Conservation (phyloP, 2,888 invertebrate species). For the Zygogramma bicolorata region DNA sequence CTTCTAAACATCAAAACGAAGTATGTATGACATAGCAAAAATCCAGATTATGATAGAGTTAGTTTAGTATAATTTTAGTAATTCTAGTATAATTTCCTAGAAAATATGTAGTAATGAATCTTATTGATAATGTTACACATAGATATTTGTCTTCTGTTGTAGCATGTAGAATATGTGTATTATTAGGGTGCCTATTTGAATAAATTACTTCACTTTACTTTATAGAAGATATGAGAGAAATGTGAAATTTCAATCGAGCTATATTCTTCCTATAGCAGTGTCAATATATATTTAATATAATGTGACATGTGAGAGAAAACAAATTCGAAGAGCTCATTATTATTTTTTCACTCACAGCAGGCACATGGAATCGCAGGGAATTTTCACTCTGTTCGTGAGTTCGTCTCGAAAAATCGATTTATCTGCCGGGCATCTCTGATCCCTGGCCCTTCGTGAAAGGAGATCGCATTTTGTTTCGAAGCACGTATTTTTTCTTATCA, state of each 20-base stretch:
- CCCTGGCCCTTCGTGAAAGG: neutral
- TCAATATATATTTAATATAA: neutral
- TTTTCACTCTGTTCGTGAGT: neutral
- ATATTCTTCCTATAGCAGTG: neutral
- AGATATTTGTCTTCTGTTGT: too few relatives aligned
- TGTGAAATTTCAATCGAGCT: neutral
- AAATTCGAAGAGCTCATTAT: neutral
- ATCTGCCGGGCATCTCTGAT: neutral
- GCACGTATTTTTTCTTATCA: slow-evolving; percentile 64
- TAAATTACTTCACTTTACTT: too few relatives aligned
- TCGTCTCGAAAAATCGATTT: slow-evolving; percentile 2
- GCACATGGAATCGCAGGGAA: neutral
- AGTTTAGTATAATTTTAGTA: too few relatives aligned
- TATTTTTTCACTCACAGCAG: neutral
- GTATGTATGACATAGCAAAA: too few relatives aligned
- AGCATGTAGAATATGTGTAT: too few relatives aligned
- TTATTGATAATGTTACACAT: too few relatives aligned
- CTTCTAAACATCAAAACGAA: too few relatives aligned
- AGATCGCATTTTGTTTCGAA: slow-evolving; percentile 54
- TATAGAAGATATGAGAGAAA: neutral
- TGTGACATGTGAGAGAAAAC: neutral
- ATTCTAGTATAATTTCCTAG: too few relatives aligned
- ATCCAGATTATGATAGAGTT: too few relatives aligned
- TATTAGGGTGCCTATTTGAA: too few relatives aligned
- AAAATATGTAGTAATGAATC: too few relatives aligned